Conservation (phyloP, 2,797 vertebrate genomes). For the Megalops cyprinoides region DNA sequence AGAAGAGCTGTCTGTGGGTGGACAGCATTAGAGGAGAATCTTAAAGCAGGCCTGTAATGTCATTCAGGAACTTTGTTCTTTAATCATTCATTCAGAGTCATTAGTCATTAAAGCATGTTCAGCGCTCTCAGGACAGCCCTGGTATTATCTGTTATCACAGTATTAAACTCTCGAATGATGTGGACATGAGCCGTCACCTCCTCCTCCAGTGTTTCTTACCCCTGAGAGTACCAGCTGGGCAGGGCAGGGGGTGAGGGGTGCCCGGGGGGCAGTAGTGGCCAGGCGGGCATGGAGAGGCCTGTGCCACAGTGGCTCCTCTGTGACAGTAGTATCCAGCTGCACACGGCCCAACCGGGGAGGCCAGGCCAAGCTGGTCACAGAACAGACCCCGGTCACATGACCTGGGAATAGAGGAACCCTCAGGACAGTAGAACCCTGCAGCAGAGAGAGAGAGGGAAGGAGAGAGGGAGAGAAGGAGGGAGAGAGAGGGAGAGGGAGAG, state of each 20-base stretch:
- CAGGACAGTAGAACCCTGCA: constrained; percentile 83
- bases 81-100: background rate
- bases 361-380: constrained; percentile 70
- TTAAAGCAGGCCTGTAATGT: background rate
- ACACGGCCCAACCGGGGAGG: constrained; percentile 70
- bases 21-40: background rate
- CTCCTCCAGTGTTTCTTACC: constrained; percentile 57
- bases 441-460: constrained; percentile 31
- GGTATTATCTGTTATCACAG: background rate
- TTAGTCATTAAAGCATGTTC: background rate
- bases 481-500: too few relatives aligned
- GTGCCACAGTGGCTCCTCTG: constrained; percentile 60
- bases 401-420: constrained; percentile 74
- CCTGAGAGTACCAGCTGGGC: constrained; percentile 78
- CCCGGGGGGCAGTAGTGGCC: constrained; percentile 88
- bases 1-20: background rate
- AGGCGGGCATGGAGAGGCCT: constrained; percentile 62
- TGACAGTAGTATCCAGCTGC: constrained; percentile 72
- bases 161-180: too few relatives aligned
- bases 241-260: constrained; percentile 74
- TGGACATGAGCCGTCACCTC: too few relatives aligned
- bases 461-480: background rate
- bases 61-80: background rate
- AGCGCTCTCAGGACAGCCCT: background rate
- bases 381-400: constrained; percentile 80